Percentiles rank a stretch among this genome's conserved stretches.
Evolutionary conservation across 1,140 invertebrate genomes (phyloP).

Genomic region (Lepidurus apus): DNA sequence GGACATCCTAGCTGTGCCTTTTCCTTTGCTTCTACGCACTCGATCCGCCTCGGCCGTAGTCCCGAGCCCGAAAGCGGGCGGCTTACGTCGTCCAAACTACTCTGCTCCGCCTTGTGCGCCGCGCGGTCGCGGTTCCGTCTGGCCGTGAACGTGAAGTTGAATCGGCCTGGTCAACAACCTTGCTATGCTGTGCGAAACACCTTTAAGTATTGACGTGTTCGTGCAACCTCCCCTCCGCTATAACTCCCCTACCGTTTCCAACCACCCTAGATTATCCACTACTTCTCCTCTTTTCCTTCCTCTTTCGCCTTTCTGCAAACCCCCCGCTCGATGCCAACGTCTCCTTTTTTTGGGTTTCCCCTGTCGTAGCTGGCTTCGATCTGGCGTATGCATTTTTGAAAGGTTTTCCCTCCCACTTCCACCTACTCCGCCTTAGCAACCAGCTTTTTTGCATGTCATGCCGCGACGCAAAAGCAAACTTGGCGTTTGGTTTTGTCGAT

Average conservation of each 20-base stretch:
- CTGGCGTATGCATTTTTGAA: constrained; percentile 15
- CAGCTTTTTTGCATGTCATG: not conserved
- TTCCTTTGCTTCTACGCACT: constrained; percentile 1
- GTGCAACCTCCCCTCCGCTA: constrained; percentile 12
- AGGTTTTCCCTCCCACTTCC: constrained; percentile 5
- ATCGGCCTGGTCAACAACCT: constrained; percentile 20
- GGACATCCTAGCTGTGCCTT: not conserved
- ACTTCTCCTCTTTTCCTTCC: constrained; percentile 4
- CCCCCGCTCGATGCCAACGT: constrained; percentile 5
- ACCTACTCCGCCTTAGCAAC: constrained; percentile 10
- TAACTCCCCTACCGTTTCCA: not conserved
- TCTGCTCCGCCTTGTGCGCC: constrained; percentile 8
- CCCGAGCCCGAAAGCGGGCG: not conserved
- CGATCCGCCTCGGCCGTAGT: not conserved
- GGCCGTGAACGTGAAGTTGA: constrained; percentile 8
- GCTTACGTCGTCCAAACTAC: constrained; percentile 4
- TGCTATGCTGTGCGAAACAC: constrained; percentile 17
- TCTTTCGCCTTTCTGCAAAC: constrained; percentile 12
- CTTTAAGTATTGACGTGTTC: constrained; percentile 22
- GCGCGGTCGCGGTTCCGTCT: constrained; percentile 16
- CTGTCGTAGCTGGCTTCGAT: not conserved
- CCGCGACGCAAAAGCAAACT: constrained; percentile 7
- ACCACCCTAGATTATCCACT: not conserved
- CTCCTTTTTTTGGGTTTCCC: not conserved
- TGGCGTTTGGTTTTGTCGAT: constrained; percentile 1